phyloP scores from a whole-genome alignment of 2,797 vertebrate genomes.

The Anableps anableps region DNA sequence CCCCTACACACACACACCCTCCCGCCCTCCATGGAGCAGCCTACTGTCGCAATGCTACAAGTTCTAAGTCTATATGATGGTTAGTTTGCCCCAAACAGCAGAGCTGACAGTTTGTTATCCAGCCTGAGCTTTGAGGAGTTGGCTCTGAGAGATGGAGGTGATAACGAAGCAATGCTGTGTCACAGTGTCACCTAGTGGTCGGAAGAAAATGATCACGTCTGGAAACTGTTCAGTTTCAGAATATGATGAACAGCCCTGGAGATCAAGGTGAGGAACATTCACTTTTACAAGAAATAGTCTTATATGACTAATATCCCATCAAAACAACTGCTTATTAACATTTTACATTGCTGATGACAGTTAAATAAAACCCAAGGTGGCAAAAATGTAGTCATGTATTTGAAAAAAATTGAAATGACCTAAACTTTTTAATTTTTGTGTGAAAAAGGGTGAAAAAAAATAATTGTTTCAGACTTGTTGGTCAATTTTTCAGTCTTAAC shows the following conservation, averaged over 20 bases:
- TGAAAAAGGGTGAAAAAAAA: not conserved
- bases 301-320: not conserved
- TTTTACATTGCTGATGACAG: not conserved
- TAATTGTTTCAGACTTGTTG: no score
- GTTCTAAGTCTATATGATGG: conserved; percentile 46
- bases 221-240: not conserved
- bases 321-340: no score
- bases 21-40: conserved; percentile 43
- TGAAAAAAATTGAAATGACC: not conserved
- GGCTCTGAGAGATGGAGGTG: not conserved
- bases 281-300: not conserved
- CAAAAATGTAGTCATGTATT: not conserved
- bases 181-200: conserved; percentile 70
- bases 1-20: conserved; percentile 6
- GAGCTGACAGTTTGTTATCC: not conserved
- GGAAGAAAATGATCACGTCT: conserved; percentile 22
- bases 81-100: conserved; percentile 21
- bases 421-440: not conserved
- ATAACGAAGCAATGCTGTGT: conserved; percentile 41
- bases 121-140: conserved; percentile 1
- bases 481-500: not conserved
- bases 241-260: conserved; percentile 4
- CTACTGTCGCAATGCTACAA: conserved; percentile 53
- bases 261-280: conserved; percentile 25
- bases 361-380: not conserved